Percentiles rank a stretch among this genome's conserved stretches.
Evolutionary conservation across 2,797 vertebrate species (phyloP).

Genomic region (Cirrhinus mrigala): DNA sequence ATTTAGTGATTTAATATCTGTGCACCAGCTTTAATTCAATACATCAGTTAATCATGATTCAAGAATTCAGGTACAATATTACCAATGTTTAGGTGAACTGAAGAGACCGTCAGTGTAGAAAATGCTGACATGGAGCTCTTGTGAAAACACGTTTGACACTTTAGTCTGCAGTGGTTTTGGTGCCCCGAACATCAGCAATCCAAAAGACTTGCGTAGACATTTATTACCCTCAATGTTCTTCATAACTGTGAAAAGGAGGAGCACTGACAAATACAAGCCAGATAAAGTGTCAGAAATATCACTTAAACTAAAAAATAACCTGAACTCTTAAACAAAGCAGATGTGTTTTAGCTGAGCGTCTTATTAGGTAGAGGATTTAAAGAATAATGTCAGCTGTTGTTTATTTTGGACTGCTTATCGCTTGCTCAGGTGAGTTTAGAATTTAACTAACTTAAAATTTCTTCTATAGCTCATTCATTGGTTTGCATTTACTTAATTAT

Average conservation of each 20-base stretch:
- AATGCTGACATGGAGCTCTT: conserved; percentile 15
- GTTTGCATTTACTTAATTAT: neutral
- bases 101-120: neutral
- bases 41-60: neutral
- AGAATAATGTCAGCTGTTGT: conserved; percentile 9
- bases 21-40: neutral
- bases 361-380: neutral
- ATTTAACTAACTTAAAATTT: neutral
- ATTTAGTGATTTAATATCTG: neutral
- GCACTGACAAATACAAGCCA: conserved; percentile 6
- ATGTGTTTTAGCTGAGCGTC: neutral
- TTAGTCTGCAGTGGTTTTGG: conserved; percentile 10
- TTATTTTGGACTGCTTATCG: conserved; percentile 29
- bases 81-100: neutral
- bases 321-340: neutral
- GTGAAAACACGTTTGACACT: neutral
- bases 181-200: conserved; percentile 12
- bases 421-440: conserved; percentile 36
- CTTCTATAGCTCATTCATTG: neutral
- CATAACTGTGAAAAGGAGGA: neutral
- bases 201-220: conserved; percentile 24
- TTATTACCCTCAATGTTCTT: neutral
- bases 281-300: neutral
- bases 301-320: neutral
- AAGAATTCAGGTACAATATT: neutral